Percentiles rank a stretch among this genome's conserved stretches.
Conservation (phyloP, 2,888 invertebrate genomes). For the Harpalus rufipes region DNA sequence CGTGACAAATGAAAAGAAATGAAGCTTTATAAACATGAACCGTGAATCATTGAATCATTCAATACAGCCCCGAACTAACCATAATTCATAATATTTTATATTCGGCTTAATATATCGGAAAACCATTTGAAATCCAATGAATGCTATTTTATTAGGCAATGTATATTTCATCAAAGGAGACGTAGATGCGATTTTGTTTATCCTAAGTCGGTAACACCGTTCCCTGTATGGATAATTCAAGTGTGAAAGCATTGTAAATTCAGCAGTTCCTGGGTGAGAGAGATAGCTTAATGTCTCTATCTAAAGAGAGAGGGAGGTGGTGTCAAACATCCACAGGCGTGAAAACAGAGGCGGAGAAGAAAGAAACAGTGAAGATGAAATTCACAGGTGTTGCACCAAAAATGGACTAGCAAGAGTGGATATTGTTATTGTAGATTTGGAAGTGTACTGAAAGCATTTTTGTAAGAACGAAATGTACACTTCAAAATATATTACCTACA, state of each 20-base stretch:
- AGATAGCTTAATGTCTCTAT: slow-evolving; percentile 2
- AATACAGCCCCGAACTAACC: not conserved
- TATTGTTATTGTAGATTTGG: no score
- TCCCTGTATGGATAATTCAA: slow-evolving; percentile 44
- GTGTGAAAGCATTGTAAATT: slow-evolving; percentile 25
- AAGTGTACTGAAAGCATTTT: no score
- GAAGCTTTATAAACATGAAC: not conserved
- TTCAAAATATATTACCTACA: no score
- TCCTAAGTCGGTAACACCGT: slow-evolving; percentile 8
- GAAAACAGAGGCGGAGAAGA: not conserved
- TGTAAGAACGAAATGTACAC: no score
- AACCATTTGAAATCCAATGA: slow-evolving; percentile 33
- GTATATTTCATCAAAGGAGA: slow-evolving; percentile 41
- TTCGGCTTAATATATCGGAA: slow-evolving; percentile 35
- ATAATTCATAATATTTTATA: slow-evolving; percentile 43
- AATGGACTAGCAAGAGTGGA: not conserved
- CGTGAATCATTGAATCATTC: not conserved
- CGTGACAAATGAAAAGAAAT: slow-evolving; percentile 39
- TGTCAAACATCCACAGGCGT: not conserved
- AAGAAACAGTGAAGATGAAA: not conserved
- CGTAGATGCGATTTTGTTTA: slow-evolving; percentile 43
- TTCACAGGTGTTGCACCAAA: not conserved
- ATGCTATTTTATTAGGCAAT: slow-evolving; percentile 31
- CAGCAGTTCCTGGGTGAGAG: slow-evolving; percentile 3
- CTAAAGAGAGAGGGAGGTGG: slow-evolving; percentile 11